Percentiles rank a stretch among this genome's conserved stretches.
phyloP scores from a whole-genome alignment of 1,140 invertebrate genomes.

The Drosophila sturtevanti region DNA sequence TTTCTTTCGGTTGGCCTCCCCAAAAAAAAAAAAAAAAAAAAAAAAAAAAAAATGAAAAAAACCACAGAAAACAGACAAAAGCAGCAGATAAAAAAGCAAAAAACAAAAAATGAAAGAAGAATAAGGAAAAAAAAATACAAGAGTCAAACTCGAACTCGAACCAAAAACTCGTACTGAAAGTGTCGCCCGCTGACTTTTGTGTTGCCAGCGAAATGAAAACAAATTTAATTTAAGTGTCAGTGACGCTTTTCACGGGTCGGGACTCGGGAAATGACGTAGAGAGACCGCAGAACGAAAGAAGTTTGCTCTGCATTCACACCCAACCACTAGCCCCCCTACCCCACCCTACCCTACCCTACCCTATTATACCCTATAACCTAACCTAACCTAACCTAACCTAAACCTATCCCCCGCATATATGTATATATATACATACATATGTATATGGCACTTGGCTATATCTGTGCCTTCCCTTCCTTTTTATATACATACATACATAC shows the following conservation, averaged over 20 bases:
- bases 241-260: conserved; percentile 59
- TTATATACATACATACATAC: conserved; percentile 2
- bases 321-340: neutral
- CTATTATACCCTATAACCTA: too few relatives aligned
- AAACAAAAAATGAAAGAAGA: conserved; percentile 1
- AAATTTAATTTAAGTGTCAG: conserved; percentile 78
- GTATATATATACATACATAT: too few relatives aligned
- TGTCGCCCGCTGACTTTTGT: conserved; percentile 58
- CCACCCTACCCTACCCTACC: neutral
- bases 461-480: conserved; percentile 1
- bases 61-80: conserved; percentile 5
- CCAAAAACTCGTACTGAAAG: conserved; percentile 47
- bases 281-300: conserved; percentile 8
- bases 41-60: neutral
- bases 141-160: conserved; percentile 8
- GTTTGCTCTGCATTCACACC: conserved; percentile 2
- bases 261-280: neutral
- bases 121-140: neutral
- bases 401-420: too few relatives aligned
- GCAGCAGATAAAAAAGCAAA: neutral
- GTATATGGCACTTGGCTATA: too few relatives aligned
- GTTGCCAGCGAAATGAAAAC: conserved; percentile 58
- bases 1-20: conserved; percentile 51
- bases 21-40: neutral
- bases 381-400: too few relatives aligned